Conservation (phyloP, 37 sponge, comb jelly and placozoan species). For the Halisarca cf. caerulea region DNA sequence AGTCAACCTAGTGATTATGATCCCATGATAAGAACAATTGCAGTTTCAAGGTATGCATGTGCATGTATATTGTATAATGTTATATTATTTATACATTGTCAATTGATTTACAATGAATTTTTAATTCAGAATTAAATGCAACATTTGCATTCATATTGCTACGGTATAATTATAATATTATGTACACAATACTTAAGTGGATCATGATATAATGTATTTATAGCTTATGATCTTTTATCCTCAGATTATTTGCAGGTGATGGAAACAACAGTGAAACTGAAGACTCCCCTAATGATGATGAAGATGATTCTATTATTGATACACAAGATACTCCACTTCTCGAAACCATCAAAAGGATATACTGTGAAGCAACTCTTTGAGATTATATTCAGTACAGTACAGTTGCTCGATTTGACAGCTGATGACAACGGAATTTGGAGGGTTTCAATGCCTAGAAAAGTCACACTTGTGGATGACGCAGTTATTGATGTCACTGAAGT, state of each 20-base stretch:
- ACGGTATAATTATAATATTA: too few relatives aligned
- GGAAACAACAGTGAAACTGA: neutral
- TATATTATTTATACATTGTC: constrained; percentile 6
- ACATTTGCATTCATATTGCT: too few relatives aligned
- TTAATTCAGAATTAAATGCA: constrained; percentile 12
- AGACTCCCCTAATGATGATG: neutral
- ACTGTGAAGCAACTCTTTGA: neutral
- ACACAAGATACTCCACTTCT: neutral
- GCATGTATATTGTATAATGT: too few relatives aligned
- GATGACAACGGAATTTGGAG: constrained; percentile 42
- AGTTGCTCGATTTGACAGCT: constrained; percentile 19
- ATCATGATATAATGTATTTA: too few relatives aligned
- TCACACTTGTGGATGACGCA: neutral
- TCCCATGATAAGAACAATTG: too few relatives aligned
- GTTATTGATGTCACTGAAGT: neutral
- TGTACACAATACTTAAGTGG: neutral
- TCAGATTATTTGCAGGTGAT: neutral
- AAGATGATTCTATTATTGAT: neutral
- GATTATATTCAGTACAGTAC: neutral
- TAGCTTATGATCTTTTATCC: neutral
- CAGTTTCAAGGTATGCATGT: too few relatives aligned
- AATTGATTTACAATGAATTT: neutral
- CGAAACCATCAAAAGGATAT: neutral
- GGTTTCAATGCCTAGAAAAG: constrained; percentile 26
- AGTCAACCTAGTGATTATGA: too few relatives aligned